These are phyloP conservation scores for Coecobrya sp. DNA, from an alignment of 2,888 invertebrate genomes.

Conservation along the genomic window DNA sequence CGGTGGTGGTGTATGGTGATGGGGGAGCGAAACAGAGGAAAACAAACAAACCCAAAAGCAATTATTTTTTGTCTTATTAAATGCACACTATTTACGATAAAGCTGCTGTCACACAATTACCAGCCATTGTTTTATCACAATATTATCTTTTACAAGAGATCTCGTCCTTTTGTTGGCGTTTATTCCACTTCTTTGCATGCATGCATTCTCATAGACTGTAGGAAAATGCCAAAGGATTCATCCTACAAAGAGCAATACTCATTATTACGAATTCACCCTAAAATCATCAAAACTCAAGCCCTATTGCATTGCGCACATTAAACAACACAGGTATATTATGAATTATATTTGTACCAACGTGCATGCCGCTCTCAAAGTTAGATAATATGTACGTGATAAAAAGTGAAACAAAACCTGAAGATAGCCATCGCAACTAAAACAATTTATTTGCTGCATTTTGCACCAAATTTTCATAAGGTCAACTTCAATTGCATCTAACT, in stretches of 20 bases:
- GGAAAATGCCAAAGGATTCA: background rate
- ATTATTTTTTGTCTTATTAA: conserved; percentile 56
- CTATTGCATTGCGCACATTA: background rate
- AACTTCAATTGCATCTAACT: no score
- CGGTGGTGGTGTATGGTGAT: background rate
- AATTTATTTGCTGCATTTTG: conserved; percentile 1
- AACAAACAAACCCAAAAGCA: conserved; percentile 17
- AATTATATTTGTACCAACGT: background rate
- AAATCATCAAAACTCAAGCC: background rate
- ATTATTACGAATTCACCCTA: background rate
- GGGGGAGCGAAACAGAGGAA: background rate
- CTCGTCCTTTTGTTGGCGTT: conserved; percentile 41
- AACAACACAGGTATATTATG: background rate
- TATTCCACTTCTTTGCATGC: conserved; percentile 60
- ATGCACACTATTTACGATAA: conserved; percentile 18
- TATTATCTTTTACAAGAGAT: conserved; percentile 51
- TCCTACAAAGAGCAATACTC: background rate
- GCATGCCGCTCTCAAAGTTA: background rate
- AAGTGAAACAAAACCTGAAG: background rate
- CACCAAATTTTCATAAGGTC: conserved; percentile 4
- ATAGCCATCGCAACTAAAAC: background rate
- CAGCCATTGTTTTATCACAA: conserved; percentile 58
- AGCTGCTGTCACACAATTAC: conserved; percentile 13
- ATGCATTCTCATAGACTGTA: conserved; percentile 37
- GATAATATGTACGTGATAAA: background rate